Conservation (phyloP, 2,797 vertebrate genomes). For the Alectoris magna region DNA sequence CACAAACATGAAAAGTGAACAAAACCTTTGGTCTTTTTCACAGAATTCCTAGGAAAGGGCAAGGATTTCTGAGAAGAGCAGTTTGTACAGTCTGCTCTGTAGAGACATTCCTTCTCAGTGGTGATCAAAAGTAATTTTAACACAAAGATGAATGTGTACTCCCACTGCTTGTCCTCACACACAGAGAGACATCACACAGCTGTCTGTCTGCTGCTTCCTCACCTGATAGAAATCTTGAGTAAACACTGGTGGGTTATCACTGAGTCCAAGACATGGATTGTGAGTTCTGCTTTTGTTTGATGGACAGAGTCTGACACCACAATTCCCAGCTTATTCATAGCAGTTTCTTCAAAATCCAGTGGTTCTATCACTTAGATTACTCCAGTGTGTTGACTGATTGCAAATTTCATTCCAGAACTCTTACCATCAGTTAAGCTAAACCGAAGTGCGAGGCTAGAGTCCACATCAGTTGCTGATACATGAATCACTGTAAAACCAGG, state of each 20-base stretch:
- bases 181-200: accelerated
- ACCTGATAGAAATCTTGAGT: conserved; percentile 90
- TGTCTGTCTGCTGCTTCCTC: not conserved
- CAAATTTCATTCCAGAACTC: conserved; percentile 81
- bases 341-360: conserved; percentile 88
- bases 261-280: conserved; percentile 87
- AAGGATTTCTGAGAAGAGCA: not conserved
- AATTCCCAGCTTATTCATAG: conserved; percentile 79
- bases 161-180: not conserved
- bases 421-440: conserved; percentile 84
- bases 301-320: conserved; percentile 88
- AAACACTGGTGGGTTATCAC: conserved; percentile 93
- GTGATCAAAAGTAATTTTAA: not conserved
- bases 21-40: not conserved
- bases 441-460: conserved; percentile 85
- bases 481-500: conserved; percentile 85
- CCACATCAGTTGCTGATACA: conserved; percentile 87
- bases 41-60: not conserved
- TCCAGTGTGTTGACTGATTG: conserved; percentile 85
- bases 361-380: conserved; percentile 79
- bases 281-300: conserved; percentile 82
- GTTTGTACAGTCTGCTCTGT: not conserved
- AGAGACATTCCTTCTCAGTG: not conserved
- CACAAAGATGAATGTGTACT: not conserved
- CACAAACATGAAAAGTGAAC: not conserved